These are phyloP conservation scores for Rhinophrynus dorsalis DNA, from an alignment of 2,797 vertebrate genomes.

Conservation along the genomic window DNA sequence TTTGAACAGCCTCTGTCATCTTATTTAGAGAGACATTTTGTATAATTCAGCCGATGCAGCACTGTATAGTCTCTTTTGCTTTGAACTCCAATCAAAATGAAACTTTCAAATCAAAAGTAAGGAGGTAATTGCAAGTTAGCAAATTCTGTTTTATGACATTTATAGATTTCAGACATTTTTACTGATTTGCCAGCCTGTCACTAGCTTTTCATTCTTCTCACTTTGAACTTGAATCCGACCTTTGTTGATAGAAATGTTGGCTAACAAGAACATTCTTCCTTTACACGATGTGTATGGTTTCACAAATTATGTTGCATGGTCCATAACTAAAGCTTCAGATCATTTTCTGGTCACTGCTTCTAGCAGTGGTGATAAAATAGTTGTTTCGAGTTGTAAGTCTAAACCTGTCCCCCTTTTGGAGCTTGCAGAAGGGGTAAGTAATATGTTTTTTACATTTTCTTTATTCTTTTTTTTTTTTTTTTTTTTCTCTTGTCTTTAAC, in stretches of 20 bases:
- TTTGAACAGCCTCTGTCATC: not conserved
- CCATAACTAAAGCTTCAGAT: conserved; percentile 74
- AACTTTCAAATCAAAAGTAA: conserved; percentile 27
- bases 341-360: conserved; percentile 91
- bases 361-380: conserved; percentile 89
- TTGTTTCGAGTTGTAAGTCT: conserved; percentile 87
- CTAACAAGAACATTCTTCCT: conserved; percentile 26
- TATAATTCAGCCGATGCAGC: not conserved
- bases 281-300: conserved; percentile 41
- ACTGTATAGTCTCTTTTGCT: conserved; percentile 17
- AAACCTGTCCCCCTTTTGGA: conserved; percentile 84
- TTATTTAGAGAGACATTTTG: not conserved
- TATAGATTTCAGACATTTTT: conserved; percentile 27
- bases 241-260: conserved; percentile 19
- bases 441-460: not conserved
- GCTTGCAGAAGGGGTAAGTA: conserved; percentile 90
- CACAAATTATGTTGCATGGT: conserved; percentile 50
- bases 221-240: conserved; percentile 36
- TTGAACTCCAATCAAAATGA: conserved; percentile 35
- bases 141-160: conserved; percentile 47
- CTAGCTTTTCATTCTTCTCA: conserved; percentile 31
- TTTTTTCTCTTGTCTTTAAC: no score
- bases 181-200: conserved; percentile 15
- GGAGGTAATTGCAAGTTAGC: conserved; percentile 27
- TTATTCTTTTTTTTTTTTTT: no score